phyloP scores from a whole-genome alignment of 1,140 invertebrate genomes.

The Scylla paramamosain region DNA sequence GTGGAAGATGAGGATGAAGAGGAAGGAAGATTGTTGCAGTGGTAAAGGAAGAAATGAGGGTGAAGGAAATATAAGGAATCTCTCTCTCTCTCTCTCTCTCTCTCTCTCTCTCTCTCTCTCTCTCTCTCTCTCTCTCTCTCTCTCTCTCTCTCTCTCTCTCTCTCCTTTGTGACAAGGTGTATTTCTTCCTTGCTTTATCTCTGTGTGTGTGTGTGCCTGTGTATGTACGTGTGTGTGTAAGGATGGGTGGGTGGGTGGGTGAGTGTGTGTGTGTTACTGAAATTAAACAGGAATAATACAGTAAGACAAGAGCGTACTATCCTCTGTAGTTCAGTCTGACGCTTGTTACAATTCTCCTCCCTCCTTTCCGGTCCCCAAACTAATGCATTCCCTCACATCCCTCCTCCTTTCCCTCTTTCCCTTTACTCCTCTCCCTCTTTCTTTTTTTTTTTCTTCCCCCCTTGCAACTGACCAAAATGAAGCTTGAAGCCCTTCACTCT shows the following conservation, averaged over 20 bases:
- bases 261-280: constrained; percentile 33
- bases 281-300: background rate
- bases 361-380: too few species aligned
- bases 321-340: background rate
- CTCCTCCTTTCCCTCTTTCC: background rate
- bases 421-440: background rate
- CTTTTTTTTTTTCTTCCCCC: background rate
- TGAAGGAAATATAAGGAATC: too few species aligned
- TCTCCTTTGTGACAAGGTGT: too few species aligned
- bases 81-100: too few species aligned
- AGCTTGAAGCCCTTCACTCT: background rate
- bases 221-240: background rate
- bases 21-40: background rate
- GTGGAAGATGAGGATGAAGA: background rate
- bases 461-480: background rate
- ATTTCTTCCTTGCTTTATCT: background rate
- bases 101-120: too few species aligned
- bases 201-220: constrained; percentile 46
- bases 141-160: too few species aligned
- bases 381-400: background rate
- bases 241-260: constrained; percentile 22
- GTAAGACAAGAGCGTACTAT: too few species aligned
- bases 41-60: background rate
- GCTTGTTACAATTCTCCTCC: background rate
- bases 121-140: too few species aligned